Evolutionary conservation across 1,140 invertebrate genomes (phyloP).

Genomic region (Papilio polytes): DNA sequence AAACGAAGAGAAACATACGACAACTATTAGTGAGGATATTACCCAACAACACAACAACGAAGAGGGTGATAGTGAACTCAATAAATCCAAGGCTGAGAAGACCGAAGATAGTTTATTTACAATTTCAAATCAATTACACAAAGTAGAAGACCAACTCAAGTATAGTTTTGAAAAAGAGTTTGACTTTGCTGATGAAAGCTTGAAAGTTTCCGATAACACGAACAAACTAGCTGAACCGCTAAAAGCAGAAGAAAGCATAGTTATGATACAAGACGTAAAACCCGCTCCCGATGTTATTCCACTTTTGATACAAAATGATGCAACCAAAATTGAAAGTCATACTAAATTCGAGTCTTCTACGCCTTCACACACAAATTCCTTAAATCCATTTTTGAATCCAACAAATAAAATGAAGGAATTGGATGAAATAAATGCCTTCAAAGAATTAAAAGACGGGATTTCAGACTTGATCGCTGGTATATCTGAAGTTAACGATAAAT

Average conservation of each 20-base stretch:
- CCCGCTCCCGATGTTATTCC: constrained; percentile 59
- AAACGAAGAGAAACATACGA: constrained; percentile 51
- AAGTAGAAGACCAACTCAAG: constrained; percentile 80
- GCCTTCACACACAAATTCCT: constrained; percentile 54
- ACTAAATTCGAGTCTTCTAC: constrained; percentile 44
- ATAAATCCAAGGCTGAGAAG: constrained; percentile 66
- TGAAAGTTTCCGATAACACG: constrained; percentile 61
- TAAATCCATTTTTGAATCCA: constrained; percentile 72
- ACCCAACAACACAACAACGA: constrained; percentile 43
- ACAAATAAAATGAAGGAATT: constrained; percentile 75
- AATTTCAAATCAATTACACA: constrained; percentile 80
- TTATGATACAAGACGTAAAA: constrained; percentile 53
- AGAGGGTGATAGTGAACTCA: constrained; percentile 41
- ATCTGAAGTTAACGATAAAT: constrained; percentile 79
- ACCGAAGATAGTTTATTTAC: constrained; percentile 81
- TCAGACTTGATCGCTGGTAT: constrained; percentile 82
- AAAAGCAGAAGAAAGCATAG: constrained; percentile 56
- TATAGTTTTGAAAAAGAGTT: constrained; percentile 76
- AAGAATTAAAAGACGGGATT: constrained; percentile 82
- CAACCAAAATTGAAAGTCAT: constrained; percentile 50
- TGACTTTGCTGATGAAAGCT: constrained; percentile 69
- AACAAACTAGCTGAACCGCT: constrained; percentile 53
- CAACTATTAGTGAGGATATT: constrained; percentile 48
- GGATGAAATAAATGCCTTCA: constrained; percentile 81
- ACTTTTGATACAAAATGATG: constrained; percentile 59